Base-by-base conservation (phyloP, 2,113 vertebrate genomes). In the Smithornis capensis region DNA sequence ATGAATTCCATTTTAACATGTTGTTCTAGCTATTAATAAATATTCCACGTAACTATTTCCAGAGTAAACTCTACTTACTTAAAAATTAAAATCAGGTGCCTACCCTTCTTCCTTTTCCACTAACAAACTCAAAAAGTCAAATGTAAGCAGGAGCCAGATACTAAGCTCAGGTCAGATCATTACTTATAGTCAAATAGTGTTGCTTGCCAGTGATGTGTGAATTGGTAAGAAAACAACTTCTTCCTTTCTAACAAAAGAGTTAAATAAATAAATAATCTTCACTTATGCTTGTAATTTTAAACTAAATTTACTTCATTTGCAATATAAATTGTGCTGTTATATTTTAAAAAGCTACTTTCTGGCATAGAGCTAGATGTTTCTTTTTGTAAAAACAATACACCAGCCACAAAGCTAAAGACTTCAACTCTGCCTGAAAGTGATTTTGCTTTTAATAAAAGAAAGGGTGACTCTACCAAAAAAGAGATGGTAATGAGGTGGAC, bases 261-360 rank as follows among this genome's bases (percentile, higher is more conserved):
- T 79, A 86, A 81, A 52, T 35, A 84, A 90, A 76, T 75, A 76
- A 83, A 73, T 38, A 7, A 75, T 55, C 44, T 71, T 91, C 5
- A 6, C 28, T 92, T 82, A 74, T 0, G 2, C 22, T 81, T 81
- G 27, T 88, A 88, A 92, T 77, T 93, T 85, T 79, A 92, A 93
- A 88, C 31, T 44, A 56, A 56, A 49, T 88, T 87, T 83, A 50
- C 71, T 92, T 85, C 3, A 64, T 90, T 83, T 92, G 74, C 68
- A 96, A 22, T 71, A 75, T 75, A 89, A 94, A 75, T 28, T 55
- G 29, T 83, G 44, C 56, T 90, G 85, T 52, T 52, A 37, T 75
- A 75, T 70, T 92, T 86, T 92, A 47, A 92, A 91, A 93, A 86
- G 64, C 80, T 85, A 65, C 68, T 92, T 92, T 69, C 63, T 92